phyloP scores from a whole-genome alignment of 2,113 vertebrate species.

The Clarias gariepinus region DNA sequence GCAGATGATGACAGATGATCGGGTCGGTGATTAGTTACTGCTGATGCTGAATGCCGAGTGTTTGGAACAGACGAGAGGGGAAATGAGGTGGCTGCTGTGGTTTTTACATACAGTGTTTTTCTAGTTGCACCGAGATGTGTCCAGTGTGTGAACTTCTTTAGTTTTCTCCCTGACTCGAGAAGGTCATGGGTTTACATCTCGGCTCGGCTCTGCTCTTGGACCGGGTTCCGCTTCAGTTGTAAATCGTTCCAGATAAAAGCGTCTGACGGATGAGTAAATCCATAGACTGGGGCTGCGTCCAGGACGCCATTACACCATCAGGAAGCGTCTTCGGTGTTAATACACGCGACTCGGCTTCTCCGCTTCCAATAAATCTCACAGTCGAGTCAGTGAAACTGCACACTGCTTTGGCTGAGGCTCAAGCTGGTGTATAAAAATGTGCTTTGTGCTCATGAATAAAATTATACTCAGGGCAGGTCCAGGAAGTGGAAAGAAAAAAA shows the following conservation, averaged over 20 bases:
- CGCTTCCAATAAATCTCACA: constrained; percentile 37
- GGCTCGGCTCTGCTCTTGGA: neutral
- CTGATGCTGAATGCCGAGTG: too few species aligned
- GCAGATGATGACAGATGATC: too few species aligned
- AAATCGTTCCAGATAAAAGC: constrained; percentile 5
- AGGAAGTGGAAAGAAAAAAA: neutral
- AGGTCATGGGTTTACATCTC: neutral
- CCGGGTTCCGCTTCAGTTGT: neutral
- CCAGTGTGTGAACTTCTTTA: neutral
- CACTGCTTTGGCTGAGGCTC: neutral
- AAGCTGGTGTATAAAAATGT: neutral
- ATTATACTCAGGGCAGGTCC: neutral
- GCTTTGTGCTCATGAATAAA: constrained; percentile 1
- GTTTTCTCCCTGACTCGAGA: neutral
- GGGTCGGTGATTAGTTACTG: too few species aligned
- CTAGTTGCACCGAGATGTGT: neutral
- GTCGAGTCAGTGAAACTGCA: neutral
- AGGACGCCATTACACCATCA: constrained; percentile 12
- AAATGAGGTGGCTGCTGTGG: too few species aligned
- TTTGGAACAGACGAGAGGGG: too few species aligned
- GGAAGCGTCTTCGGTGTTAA: constrained; percentile 29
- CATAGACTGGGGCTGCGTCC: constrained; percentile 25
- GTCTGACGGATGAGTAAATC: constrained; percentile 12
- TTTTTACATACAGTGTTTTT: too few species aligned
- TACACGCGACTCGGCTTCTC: constrained; percentile 9